phyloP scores from a whole-genome alignment of 1,140 invertebrate genomes.

The Leptinotarsa texana region DNA sequence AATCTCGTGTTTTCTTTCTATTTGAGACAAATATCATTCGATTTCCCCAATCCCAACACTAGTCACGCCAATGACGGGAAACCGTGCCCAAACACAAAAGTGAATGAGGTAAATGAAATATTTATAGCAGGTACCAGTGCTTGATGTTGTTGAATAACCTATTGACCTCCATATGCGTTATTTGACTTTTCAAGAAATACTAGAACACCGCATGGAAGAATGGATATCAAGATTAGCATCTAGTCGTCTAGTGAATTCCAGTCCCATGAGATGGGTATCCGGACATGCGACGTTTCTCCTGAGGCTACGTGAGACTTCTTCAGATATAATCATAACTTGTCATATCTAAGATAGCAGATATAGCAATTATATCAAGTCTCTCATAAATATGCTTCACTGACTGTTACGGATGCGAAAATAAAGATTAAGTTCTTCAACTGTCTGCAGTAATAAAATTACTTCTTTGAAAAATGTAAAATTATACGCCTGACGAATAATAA shows the following conservation, averaged over 20 bases:
- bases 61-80: not conserved
- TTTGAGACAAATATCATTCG: too few species aligned
- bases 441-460: too few species aligned
- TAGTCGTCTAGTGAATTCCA: not conserved
- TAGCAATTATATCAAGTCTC: too few species aligned
- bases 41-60: not conserved
- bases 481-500: too few species aligned
- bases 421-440: too few species aligned
- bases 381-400: too few species aligned
- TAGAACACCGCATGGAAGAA: not conserved
- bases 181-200: slow-evolving; percentile 8
- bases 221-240: not conserved
- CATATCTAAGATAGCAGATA: too few species aligned
- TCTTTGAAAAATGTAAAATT: too few species aligned
- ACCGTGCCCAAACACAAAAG: not conserved
- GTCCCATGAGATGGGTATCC: not conserved
- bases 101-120: not conserved
- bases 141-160: slow-evolving; percentile 6
- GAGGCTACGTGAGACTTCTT: not conserved
- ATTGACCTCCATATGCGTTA: slow-evolving; percentile 8
- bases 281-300: not conserved
- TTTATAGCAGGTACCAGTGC: not conserved
- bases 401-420: too few species aligned
- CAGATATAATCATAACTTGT: not conserved
- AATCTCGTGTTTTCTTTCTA: too few species aligned